phyloP scores from a whole-genome alignment of 2,113 vertebrate genomes.

The Semnopithecus entellus region DNA sequence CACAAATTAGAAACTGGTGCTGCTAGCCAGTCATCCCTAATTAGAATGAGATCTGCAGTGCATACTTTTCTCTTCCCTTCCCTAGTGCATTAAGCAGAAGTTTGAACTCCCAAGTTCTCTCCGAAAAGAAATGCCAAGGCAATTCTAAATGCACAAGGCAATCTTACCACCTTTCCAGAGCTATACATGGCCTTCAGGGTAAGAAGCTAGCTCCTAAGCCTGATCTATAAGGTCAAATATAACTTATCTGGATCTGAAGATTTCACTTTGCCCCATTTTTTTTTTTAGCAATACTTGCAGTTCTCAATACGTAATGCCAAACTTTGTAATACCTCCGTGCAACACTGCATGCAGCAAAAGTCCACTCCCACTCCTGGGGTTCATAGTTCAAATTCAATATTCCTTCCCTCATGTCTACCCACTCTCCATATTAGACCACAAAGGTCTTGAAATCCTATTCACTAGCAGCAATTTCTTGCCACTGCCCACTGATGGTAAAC shows the following conservation, averaged over 20 bases:
- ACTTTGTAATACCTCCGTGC: background rate
- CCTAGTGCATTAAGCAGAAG: conserved; percentile 36
- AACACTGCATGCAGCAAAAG: background rate
- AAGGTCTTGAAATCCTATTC: conserved; percentile 32
- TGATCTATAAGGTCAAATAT: background rate
- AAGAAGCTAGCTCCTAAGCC: background rate
- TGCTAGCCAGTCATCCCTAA: background rate
- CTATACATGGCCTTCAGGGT: background rate
- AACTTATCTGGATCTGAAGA: background rate
- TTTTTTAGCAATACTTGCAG: background rate
- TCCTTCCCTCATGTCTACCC: background rate
- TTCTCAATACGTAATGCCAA: background rate
- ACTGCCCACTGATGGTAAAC: background rate
- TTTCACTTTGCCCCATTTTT: background rate
- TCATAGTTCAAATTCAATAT: conserved; percentile 7
- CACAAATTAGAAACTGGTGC: conserved; percentile 46
- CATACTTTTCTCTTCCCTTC: conserved; percentile 6
- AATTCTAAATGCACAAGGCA: background rate
- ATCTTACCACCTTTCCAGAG: conserved; percentile 30
- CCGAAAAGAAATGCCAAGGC: conserved; percentile 16
- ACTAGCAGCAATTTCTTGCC: background rate
- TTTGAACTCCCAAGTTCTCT: conserved; percentile 49
- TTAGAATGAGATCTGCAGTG: conserved; percentile 7
- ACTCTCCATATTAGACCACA: background rate
- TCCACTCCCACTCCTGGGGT: background rate